Evolutionary conservation across 1,140 invertebrate species (phyloP).

Genomic region (Drosophila micromelanica): DNA sequence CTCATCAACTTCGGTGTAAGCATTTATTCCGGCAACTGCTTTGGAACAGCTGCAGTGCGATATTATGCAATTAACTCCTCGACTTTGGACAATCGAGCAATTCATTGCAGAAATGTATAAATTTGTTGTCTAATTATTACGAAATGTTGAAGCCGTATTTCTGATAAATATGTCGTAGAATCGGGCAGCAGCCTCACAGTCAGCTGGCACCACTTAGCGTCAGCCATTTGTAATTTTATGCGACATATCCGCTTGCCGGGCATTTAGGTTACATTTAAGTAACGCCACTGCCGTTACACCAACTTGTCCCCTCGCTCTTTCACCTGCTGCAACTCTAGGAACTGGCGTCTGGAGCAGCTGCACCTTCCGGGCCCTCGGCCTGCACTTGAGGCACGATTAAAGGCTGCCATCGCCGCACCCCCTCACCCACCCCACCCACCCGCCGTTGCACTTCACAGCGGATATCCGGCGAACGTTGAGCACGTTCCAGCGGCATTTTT

Average conservation of each 20-base stretch:
- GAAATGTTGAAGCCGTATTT: background rate
- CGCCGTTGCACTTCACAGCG: constrained; percentile 34
- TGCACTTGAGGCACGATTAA: constrained; percentile 40
- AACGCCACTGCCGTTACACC: constrained; percentile 27
- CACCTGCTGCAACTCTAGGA: constrained; percentile 5
- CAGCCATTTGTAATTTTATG: constrained; percentile 66
- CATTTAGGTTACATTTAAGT: constrained; percentile 74
- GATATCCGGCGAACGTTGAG: constrained; percentile 68
- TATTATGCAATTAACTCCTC: constrained; percentile 64
- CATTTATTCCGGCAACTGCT: constrained; percentile 56
- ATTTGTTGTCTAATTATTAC: constrained; percentile 25
- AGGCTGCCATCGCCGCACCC: background rate
- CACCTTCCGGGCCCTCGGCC: constrained; percentile 44
- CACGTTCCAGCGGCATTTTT: constrained; percentile 76
- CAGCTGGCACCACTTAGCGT: constrained; percentile 39
- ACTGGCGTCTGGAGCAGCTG: constrained; percentile 17
- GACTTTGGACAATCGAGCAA: constrained; percentile 41
- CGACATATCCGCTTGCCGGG: constrained; percentile 78
- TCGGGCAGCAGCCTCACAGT: constrained; percentile 3
- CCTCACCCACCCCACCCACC: background rate
- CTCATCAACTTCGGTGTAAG: constrained; percentile 56
- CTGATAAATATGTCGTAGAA: constrained; percentile 20
- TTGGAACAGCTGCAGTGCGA: constrained; percentile 35
- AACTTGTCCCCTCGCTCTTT: background rate
- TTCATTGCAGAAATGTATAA: constrained; percentile 47